These are phyloP conservation scores for Notospermus geniculatus DNA, from an alignment of 1,140 invertebrate species.

Conservation along the genomic window DNA sequence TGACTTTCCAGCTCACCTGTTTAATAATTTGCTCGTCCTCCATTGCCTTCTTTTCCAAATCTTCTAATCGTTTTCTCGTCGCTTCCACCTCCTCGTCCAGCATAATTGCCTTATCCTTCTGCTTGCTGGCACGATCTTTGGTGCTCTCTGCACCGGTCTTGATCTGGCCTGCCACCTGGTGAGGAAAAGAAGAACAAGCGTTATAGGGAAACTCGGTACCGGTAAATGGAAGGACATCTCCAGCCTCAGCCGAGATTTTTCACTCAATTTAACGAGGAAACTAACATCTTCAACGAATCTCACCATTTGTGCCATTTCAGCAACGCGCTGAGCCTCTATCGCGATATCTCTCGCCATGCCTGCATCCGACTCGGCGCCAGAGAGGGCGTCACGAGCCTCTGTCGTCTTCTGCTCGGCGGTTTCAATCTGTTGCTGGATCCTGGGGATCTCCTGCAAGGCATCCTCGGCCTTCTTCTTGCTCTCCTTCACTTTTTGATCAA, in stretches of 20 bases:
- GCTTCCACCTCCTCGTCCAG: conserved; percentile 69
- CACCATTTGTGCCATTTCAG: conserved; percentile 72
- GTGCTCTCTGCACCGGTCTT: conserved; percentile 72
- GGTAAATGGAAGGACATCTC: background rate
- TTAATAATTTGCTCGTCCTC: conserved; percentile 72
- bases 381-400: conserved; percentile 62
- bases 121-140: conserved; percentile 69
- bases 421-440: conserved; percentile 65
- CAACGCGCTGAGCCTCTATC: conserved; percentile 71
- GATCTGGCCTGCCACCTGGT: conserved; percentile 72
- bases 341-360: conserved; percentile 73
- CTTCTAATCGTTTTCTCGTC: conserved; percentile 68
- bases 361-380: conserved; percentile 75
- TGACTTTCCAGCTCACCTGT: conserved; percentile 61
- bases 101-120: conserved; percentile 75
- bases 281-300: conserved; percentile 9
- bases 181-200: conserved; percentile 8
- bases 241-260: background rate
- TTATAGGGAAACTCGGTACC: background rate
- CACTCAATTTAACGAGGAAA: background rate
- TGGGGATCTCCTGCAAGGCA: conserved; percentile 64
- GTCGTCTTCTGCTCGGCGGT: conserved; percentile 65
- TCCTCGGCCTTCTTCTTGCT: conserved; percentile 71
- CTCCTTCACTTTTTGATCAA: conserved; percentile 82
- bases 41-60: conserved; percentile 71